Conservation (phyloP, 2,113 vertebrate species). For the Eclectus roratus region DNA sequence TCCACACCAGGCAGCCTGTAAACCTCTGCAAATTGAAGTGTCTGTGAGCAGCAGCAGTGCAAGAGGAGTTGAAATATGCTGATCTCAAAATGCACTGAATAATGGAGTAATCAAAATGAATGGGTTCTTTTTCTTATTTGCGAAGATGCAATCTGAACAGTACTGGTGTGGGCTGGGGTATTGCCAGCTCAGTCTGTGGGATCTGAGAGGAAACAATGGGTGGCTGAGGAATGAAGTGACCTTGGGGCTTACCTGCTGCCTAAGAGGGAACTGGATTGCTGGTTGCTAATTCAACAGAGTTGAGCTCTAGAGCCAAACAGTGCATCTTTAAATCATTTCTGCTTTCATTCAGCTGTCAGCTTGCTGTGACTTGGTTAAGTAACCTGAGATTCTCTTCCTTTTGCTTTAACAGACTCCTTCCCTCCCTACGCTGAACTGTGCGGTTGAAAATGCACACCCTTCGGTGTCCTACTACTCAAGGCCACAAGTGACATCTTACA, state of each 20-base stretch:
- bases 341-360: neutral
- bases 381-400: neutral
- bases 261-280: neutral
- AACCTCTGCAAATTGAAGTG: neutral
- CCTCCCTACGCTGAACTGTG: slow-evolving; percentile 82
- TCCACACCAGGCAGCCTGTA: neutral
- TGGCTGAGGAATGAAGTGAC: neutral
- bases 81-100: neutral
- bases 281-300: neutral
- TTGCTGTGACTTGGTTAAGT: neutral
- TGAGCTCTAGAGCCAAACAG: neutral
- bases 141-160: neutral
- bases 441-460: slow-evolving; percentile 84
- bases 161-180: neutral
- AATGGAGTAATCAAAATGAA: neutral
- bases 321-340: neutral
- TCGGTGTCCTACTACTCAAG: slow-evolving; percentile 80
- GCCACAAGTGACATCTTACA: slow-evolving; percentile 81
- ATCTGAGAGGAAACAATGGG: neutral
- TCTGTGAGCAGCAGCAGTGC: neutral
- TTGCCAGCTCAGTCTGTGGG: neutral
- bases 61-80: neutral
- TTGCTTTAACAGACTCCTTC: slow-evolving; percentile 81
- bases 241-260: neutral
- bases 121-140: neutral